phyloP scores from a whole-genome alignment of 2,888 invertebrate genomes.

The Pharmacophagus antenor region DNA sequence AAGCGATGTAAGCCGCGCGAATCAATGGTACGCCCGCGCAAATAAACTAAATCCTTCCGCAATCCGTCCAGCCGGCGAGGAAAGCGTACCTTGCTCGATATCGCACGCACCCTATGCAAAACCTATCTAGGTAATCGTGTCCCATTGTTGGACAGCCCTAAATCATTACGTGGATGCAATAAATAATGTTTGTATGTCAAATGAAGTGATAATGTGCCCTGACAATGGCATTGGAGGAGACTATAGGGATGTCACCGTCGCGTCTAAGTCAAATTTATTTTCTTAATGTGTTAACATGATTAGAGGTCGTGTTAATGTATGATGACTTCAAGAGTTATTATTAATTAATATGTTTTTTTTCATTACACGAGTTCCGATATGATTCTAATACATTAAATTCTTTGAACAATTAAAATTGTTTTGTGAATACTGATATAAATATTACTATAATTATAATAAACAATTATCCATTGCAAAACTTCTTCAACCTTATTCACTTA shows the following conservation, averaged over 20 bases:
- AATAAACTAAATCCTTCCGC: conserved; percentile 39
- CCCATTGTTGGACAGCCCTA: conserved; percentile 57
- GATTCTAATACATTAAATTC: too few species aligned
- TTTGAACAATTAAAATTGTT: too few species aligned
- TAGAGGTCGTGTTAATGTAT: too few species aligned
- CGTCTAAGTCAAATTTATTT: conserved; percentile 25
- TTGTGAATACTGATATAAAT: too few species aligned
- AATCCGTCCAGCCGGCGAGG: conserved; percentile 49
- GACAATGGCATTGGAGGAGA: conserved; percentile 53
- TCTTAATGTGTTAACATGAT: too few species aligned
- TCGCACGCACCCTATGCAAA: conserved; percentile 46
- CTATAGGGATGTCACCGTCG: conserved; percentile 43
- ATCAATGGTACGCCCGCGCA: conserved; percentile 35
- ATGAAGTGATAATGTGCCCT: conserved; percentile 70
- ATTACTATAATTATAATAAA: too few species aligned
- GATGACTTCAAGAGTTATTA: too few species aligned
- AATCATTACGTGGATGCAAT: conserved; percentile 61
- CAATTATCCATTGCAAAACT: too few species aligned
- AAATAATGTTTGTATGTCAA: conserved; percentile 62
- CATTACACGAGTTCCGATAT: too few species aligned
- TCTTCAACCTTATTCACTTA: too few species aligned
- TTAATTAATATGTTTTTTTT: too few species aligned
- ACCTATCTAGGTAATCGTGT: conserved; percentile 52
- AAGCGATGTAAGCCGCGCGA: conserved; percentile 34
- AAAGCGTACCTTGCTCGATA: conserved; percentile 47